These are phyloP conservation scores for Calephelis virginiensis DNA, from an alignment of 1,140 invertebrate genomes.

Conservation along the genomic window DNA sequence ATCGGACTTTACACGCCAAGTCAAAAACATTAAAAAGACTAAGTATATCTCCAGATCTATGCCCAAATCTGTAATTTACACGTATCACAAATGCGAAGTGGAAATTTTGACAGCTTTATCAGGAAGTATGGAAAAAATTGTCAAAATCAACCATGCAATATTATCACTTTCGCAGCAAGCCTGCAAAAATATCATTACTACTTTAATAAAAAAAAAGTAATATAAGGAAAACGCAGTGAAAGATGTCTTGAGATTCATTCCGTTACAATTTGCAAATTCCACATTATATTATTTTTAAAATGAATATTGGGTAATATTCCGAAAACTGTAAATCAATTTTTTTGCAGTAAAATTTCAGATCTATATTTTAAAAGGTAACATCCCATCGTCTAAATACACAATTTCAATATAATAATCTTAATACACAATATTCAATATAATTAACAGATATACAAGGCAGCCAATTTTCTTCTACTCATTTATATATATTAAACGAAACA, in stretches of 20 bases:
- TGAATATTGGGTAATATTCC: no score
- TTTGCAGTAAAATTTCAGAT: no score
- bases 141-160: not conserved
- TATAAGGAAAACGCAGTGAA: not conserved
- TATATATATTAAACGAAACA: conserved; percentile 5
- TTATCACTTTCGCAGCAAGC: not conserved
- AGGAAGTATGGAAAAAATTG: no score
- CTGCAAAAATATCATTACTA: not conserved
- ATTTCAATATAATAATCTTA: conserved; percentile 13
- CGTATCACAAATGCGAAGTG: no score
- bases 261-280: not conserved
- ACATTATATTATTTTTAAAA: not conserved
- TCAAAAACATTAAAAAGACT: not conserved
- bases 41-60: not conserved
- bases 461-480: conserved; percentile 10
- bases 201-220: not conserved
- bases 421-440: conserved; percentile 14
- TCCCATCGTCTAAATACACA: not conserved
- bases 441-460: conserved; percentile 17
- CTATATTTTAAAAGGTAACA: no score
- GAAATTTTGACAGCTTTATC: no score
- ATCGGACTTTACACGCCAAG: not conserved
- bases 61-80: no score
- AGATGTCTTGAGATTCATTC: conserved; percentile 9
- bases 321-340: no score